Base-by-base conservation (phyloP, 2,888 invertebrate genomes). In the Eupeodes luniger region DNA sequence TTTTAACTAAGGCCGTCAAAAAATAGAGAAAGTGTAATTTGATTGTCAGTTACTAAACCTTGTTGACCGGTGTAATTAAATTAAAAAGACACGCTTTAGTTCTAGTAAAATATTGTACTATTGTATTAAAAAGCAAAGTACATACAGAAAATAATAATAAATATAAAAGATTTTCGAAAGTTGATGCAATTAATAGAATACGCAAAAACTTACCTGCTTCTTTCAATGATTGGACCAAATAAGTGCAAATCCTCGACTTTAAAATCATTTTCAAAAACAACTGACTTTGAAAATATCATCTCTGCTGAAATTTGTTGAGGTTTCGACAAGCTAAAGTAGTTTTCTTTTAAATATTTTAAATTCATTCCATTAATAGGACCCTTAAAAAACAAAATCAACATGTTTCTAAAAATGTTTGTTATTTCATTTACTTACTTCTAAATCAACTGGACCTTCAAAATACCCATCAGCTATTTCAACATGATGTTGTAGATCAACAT, bases 321-420 rank as follows among this genome's bases (percentile, higher is more conserved):
- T 77, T 92, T 93, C 5, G 94, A 92, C 90, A 94, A 94, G 90
- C 95, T 95, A 66, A 96, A 93, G 86, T 95, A 95, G 90, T 94
- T 94, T 16, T 94, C 90, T 19, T 93, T 92, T 59, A 95, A 90
- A 89, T 93, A 92, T 9, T 92, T 91, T 70, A 95, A 90, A 89
- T 94, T 91, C 12, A 94, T 92, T 40, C 94, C 94, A 90, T 94
- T 94, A 1, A 95, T 89, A 5, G 91, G 91, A 36, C 94, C 94
- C 95, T 95, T 80, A 14, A 83, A 85, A 40, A 16, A 47, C 4
- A 16, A 44, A 44, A 44, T 44, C 44, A 64, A 19, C 0, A 16
- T 9, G 6, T 3, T 59, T 4, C 27, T 27, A 27, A 27, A 27
- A 27, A 27, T 27, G 27, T 19, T 19, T 27, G 27, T 27, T 27